Evolutionary conservation across 2,113 vertebrate genomes (phyloP), one percentile per base, ranked within the genome.

Genomic region (Apaloderma vittatum): DNA sequence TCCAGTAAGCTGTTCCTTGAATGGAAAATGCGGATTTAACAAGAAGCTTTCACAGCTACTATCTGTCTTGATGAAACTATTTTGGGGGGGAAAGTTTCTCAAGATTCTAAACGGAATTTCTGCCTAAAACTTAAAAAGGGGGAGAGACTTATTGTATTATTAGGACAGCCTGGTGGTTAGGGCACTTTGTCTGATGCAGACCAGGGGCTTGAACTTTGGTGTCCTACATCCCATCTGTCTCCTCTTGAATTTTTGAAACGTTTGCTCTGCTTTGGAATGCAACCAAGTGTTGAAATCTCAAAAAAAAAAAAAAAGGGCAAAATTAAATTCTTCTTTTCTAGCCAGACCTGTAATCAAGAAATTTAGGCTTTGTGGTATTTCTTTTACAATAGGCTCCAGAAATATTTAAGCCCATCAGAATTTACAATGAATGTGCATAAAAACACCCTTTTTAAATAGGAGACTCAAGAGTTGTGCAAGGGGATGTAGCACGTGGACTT

Each of bases 21-120:
- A 91, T 85, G 80, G 86, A 85, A 97, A 94, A 65, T 54, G 52
- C 70, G 95, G 93, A 91, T 94, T 84, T 83, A 87, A 86, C 68
- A 59, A 72, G 51, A 79, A 57, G 21, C 30, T 86, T 76, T 81
- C 84, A 67, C 34, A 71, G 68, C 68, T 86, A 54, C 76, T 92
- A 45, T 92, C 74, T 87, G 37, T 81, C 65, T 59, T 1, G 2
- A 29, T 77, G 51, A 20, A 74, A 3, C 57, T 80, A 0, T 32
- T 55, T 45, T 27, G 37, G 1, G 5, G 15, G 75, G 74, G 30
- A 19, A 65, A 59, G 37, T 40, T 88, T 84, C 79, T 67, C 2
- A 6, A 78, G 68, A 37, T 72, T 80, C 59, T 26, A 58, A 59
- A 63, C 32, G 24, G 78, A 89, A 81, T 80, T 72, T 72, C 62